These are phyloP conservation scores for Marasmarcha lunaedactyla DNA, from an alignment of 2,888 invertebrate species.

Conservation along the genomic window DNA sequence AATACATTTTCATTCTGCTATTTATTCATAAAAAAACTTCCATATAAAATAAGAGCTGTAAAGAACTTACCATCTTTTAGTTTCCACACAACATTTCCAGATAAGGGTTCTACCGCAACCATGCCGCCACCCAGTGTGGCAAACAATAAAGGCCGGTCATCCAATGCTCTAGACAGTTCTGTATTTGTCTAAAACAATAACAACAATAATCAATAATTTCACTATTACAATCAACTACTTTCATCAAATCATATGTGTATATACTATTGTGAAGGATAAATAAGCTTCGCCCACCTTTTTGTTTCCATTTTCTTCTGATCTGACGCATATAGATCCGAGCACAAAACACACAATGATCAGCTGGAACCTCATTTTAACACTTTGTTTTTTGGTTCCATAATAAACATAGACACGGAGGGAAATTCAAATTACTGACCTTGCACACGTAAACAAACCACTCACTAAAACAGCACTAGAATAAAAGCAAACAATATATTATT, in stretches of 20 bases:
- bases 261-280: too few species aligned
- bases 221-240: too few species aligned
- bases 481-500: too few species aligned
- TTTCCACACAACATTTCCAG: constrained; percentile 90
- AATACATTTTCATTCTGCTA: too few species aligned
- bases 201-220: too few species aligned
- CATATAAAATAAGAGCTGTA: too few species aligned
- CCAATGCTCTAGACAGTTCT: constrained; percentile 74
- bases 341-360: constrained; percentile 36
- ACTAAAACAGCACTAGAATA: too few species aligned
- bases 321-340: constrained; percentile 36
- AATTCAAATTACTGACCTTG: too few species aligned
- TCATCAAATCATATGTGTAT: too few species aligned
- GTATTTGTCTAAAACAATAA: constrained; percentile 63
- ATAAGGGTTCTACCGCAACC: constrained; percentile 87
- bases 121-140: constrained; percentile 95
- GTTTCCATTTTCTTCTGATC: constrained; percentile 40
- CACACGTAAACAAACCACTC: too few species aligned
- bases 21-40: too few species aligned
- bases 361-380: constrained; percentile 32
- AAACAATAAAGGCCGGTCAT: constrained; percentile 84
- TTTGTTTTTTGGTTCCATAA: constrained; percentile 10
- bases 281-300: constrained; percentile 15
- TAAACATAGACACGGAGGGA: too few species aligned
- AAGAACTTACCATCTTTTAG: constrained; percentile 86